A percentile compares a stretch with the other conserved stretches of the same genome.
Evolutionary conservation across 2,888 invertebrate genomes (phyloP).

Genomic region (Drosophila niveifrons): DNA sequence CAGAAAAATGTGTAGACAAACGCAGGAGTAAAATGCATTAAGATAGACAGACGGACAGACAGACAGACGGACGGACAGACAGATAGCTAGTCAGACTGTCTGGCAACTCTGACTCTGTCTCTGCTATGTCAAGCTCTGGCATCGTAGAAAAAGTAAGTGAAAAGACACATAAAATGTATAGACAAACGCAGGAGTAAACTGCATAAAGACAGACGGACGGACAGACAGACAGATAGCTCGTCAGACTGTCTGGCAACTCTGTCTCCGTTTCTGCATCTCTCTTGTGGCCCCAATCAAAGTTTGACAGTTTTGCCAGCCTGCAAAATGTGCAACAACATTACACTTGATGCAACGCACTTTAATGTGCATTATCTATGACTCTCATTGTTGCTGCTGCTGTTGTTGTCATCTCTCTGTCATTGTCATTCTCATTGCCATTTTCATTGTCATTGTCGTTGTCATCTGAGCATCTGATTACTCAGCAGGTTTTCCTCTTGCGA

Average conservation of each 20-base stretch:
- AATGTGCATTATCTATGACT: constrained; percentile 9
- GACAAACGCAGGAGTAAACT: neutral
- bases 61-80: too few species aligned
- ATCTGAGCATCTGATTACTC: constrained; percentile 66
- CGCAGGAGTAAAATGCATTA: neutral
- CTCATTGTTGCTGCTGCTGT: neutral
- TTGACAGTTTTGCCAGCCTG: constrained; percentile 56
- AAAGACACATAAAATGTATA: neutral
- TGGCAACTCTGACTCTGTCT: neutral
- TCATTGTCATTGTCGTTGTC: constrained; percentile 27
- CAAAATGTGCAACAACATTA: constrained; percentile 45
- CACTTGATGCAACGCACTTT: constrained; percentile 28
- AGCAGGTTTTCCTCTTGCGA: constrained; percentile 55
- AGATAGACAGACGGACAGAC: neutral
- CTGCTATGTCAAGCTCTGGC: constrained; percentile 1
- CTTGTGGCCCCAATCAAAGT: constrained; percentile 1
- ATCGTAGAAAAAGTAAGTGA: neutral
- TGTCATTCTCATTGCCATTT: constrained; percentile 10
- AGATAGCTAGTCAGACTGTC: neutral
- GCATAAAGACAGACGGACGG: neutral
- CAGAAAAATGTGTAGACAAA: neutral
- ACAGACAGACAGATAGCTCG: neutral
- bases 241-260: neutral
- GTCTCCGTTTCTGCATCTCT: neutral
- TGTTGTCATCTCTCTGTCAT: neutral